Evolutionary conservation across 1,140 invertebrate species (phyloP).

Genomic region (Drosophila ironensis): DNA sequence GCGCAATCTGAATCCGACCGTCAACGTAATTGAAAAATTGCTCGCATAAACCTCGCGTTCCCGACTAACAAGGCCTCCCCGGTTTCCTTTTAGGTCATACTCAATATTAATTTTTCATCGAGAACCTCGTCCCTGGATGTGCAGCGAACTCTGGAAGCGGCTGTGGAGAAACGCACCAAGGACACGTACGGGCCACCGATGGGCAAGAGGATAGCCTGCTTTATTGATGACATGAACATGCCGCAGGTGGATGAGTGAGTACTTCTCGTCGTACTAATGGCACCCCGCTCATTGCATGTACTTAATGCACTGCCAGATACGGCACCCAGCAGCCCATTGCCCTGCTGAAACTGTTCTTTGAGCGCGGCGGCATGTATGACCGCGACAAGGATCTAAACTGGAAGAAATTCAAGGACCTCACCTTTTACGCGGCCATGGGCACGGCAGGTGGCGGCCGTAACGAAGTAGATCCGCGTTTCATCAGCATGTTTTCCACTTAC

Average conservation of each 20-base stretch:
- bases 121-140: constrained; percentile 94
- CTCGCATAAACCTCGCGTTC: constrained; percentile 36
- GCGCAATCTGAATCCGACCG: constrained; percentile 86
- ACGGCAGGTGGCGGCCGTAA: constrained; percentile 89
- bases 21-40: constrained; percentile 85
- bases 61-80: constrained; percentile 32
- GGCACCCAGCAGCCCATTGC: constrained; percentile 97
- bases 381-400: constrained; percentile 94
- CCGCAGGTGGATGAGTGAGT: constrained; percentile 87
- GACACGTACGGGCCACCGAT: constrained; percentile 93
- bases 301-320: constrained; percentile 85
- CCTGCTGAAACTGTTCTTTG: constrained; percentile 92
- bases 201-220: constrained; percentile 93
- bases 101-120: constrained; percentile 95
- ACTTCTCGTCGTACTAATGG: constrained; percentile 2
- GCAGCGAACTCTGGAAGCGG: constrained; percentile 92
- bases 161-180: constrained; percentile 94
- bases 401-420: constrained; percentile 93
- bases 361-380: constrained; percentile 93
- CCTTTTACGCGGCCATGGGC: constrained; percentile 91
- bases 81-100: constrained; percentile 83
- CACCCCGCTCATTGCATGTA: neutral
- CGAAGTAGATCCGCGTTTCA: constrained; percentile 93
- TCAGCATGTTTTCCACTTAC: constrained; percentile 93
- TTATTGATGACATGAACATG: constrained; percentile 98